A percentile compares a stretch with the other conserved stretches of the same genome.
These are phyloP conservation scores for Syngnathus rostellatus DNA, from an alignment of 2,797 vertebrate genomes.

Conservation along the genomic window DNA sequence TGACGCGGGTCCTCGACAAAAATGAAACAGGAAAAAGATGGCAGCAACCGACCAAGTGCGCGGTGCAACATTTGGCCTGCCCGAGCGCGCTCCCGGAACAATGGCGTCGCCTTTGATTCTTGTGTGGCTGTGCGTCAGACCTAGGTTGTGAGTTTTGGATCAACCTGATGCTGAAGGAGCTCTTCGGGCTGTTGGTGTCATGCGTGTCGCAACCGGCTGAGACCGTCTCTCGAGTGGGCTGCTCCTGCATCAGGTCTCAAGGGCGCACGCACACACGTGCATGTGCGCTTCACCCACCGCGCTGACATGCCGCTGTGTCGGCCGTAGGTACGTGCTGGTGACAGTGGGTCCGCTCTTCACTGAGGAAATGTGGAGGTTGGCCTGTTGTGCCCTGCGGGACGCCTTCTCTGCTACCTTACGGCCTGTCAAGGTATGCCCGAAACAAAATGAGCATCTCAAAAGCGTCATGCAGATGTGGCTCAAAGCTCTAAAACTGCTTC, in stretches of 20 bases:
- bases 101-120: no score
- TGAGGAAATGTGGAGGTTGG: constrained; percentile 95
- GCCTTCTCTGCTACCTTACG: constrained; percentile 91
- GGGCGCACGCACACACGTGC: not conserved
- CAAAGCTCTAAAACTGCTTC: no score
- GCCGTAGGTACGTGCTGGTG: constrained; percentile 83
- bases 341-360: constrained; percentile 92
- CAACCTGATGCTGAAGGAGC: constrained; percentile 91
- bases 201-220: constrained; percentile 94
- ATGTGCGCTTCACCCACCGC: not conserved
- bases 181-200: constrained; percentile 87
- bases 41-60: no score
- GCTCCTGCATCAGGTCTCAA: constrained; percentile 91
- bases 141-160: constrained; percentile 91
- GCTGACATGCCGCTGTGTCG: not conserved
- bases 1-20: constrained; percentile 27
- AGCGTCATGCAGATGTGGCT: no score
- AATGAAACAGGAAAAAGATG: no score
- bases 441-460: not conserved
- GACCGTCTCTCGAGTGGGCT: constrained; percentile 94
- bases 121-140: constrained; percentile 62
- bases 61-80: no score
- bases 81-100: no score
- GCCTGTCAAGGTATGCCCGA: constrained; percentile 83
- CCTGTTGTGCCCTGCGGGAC: constrained; percentile 91